Evolutionary conservation across 2,797 vertebrate genomes (phyloP), one percentile per base, ranked within the genome.

Genomic region (Dryobates pubescens): DNA sequence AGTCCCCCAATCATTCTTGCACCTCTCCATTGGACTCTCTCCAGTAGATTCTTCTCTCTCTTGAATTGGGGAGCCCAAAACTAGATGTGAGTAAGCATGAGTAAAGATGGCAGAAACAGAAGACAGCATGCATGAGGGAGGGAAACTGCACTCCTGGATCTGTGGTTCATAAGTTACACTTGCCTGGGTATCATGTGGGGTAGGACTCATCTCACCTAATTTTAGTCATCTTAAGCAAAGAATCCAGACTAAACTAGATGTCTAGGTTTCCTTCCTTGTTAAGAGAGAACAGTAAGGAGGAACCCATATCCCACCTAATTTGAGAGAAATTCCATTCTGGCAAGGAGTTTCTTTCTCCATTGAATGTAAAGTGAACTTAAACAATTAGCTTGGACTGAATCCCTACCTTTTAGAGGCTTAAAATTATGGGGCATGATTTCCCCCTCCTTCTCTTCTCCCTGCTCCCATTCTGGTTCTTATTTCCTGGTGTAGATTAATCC

Each of bases 321-420:
- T 73, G 91, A 90, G 95, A 83, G 80, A 86, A 92, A 89, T 89
- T 91, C 67, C 63, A 27, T 92, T 88, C 61, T 92, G 82, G 73
- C 85, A 90, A 75, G 67, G 56, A 75, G 10, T 70, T 91, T 58
- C 51, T 77, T 80, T 89, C 80, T 92, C 51, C 61, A 5, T 32
- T 86, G 88, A 83, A 41, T 68, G 29, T 51, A n/a, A 84, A 81
- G 23, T 38, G 59, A 94, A 86, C 8, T 88, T 86, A 81, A 95
- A 83, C 82, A 91, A 84, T 92, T 92, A 82, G 57, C 54, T 88
- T 94, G 94, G 89, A 73, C 69, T 27, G 32, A 91, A 76, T 91
- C 74, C 68, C 76, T 92, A 10, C 73, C 29, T 96, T 88, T 72
- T 94, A 51, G 68, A 76, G 30, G 49, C 57, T 96, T 88, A 88